phyloP scores from a whole-genome alignment of 2,888 invertebrate genomes.

The Hipparchia semele region DNA sequence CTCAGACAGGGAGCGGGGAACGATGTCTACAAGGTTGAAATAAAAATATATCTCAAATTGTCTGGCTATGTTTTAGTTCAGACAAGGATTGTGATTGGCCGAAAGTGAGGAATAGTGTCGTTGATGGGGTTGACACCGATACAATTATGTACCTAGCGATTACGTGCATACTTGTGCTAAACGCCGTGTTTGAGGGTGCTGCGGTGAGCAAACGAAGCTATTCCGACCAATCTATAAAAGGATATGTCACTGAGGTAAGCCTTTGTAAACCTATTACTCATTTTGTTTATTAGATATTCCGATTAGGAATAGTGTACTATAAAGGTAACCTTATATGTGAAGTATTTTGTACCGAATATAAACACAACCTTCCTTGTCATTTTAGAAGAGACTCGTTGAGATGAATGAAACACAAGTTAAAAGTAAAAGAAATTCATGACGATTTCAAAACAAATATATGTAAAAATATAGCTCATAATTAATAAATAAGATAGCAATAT shows the following conservation, averaged over 20 bases:
- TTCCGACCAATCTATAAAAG: slow-evolving; percentile 91
- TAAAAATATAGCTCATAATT: too few species aligned
- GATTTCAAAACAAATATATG: too few species aligned
- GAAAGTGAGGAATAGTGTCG: slow-evolving; percentile 35
- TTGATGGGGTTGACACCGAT: slow-evolving; percentile 21
- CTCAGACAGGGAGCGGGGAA: slow-evolving; percentile 63
- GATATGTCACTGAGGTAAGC: slow-evolving; percentile 91
- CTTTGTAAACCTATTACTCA: not conserved
- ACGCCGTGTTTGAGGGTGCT: slow-evolving; percentile 60
- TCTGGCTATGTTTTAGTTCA: slow-evolving; percentile 75
- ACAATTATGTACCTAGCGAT: slow-evolving; percentile 48
- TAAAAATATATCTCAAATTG: slow-evolving; percentile 57
- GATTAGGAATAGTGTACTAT: not conserved
- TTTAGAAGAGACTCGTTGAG: too few species aligned
- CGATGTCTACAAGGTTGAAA: slow-evolving; percentile 52
- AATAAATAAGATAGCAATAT: too few species aligned
- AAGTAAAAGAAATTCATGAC: too few species aligned
- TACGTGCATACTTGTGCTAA: slow-evolving; percentile 63
- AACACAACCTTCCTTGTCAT: not conserved
- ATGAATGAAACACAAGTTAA: too few species aligned
- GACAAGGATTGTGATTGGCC: slow-evolving; percentile 41
- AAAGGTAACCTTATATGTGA: not conserved
- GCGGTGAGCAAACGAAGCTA: slow-evolving; percentile 86
- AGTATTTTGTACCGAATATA: too few species aligned
- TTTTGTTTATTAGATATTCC: not conserved